Base-by-base conservation (phyloP, 1,140 invertebrate species). In the Papilio machaon region DNA sequence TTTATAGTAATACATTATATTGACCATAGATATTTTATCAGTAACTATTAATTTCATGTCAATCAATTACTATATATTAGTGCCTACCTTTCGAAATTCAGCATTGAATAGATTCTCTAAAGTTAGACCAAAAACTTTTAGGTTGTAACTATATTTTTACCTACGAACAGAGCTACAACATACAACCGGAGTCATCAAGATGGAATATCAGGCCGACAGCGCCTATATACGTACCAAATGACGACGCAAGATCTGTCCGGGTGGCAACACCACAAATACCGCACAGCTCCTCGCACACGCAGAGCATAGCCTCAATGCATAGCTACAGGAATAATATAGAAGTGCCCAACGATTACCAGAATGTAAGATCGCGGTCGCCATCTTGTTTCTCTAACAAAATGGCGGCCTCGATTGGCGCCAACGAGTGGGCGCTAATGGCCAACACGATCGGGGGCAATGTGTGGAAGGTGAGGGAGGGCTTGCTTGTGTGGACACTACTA, bases 391-490 rank as follows among this genome's bases (percentile, higher is more conserved):
- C 94, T 0, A 94, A 94, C 88, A 95, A 95, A 83, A 95, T 95
- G 94, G 91, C 91, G 80, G 90, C 92, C 83, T 91, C 92, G 74
- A 90, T 92, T 89, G 92, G 92, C 88, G 91, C 89, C 75, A 94
- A 95, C 89, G 92, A 95, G 73, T 95, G 95, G 95, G 90, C 91
- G 82, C 87, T 94, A 60, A 89, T 93, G 85, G 91, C 91, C 81
- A 95, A 94, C 81, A 90, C 91, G 74, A 84, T 82, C 80, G 91
- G 89, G 80, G 85, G 87, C 82, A 90, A 90, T 79, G 90, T 90
- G 52, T 95, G 94, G 95, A 95, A 95, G 95, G 95, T 95, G 95
- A 95, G 94, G 93, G 90, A 89, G 91, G 93, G 91, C 90, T 88
- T 84, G 83, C 86, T 81, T 64, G n/a, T 81, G 84, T 83, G 38